Conservation (phyloP, 2,797 vertebrate genomes). For the Cynopterus sphinx region DNA sequence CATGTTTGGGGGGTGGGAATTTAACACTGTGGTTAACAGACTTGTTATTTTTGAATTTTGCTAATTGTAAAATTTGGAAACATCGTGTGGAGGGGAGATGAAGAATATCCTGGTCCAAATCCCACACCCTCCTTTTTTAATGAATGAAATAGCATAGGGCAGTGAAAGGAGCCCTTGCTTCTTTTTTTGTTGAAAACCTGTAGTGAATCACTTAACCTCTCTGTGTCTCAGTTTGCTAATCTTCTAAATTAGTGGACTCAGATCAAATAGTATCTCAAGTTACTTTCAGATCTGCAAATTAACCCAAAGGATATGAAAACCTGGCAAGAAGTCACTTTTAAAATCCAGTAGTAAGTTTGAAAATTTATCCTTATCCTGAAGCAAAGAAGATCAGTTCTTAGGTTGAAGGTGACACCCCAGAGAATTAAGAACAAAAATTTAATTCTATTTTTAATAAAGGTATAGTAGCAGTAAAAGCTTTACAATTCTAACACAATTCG, state of each 20-base stretch:
- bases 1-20: background rate
- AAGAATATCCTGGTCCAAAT: background rate
- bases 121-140: background rate
- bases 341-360: conserved; percentile 10
- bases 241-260: conserved; percentile 4
- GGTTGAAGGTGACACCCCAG: background rate
- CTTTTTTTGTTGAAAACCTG: background rate
- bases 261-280: background rate
- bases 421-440: conserved; percentile 38
- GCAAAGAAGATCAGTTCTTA: background rate
- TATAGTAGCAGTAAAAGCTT: conserved; percentile 11
- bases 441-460: conserved; percentile 37
- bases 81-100: background rate
- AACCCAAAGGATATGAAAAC: background rate
- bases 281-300: conserved; percentile 28
- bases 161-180: background rate
- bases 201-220: conserved; percentile 15
- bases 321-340: conserved; percentile 1
- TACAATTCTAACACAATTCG: conserved; percentile 8
- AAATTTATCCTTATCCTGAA: conserved; percentile 16
- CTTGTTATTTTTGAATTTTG: conserved; percentile 26
- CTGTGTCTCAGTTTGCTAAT: conserved; percentile 6
- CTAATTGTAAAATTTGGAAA: background rate
- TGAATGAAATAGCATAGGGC: background rate
- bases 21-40: background rate